Conservation (phyloP, 2,113 vertebrate genomes). For the crab-eating macaque (Macaca fascicularis) region T2T-MFA8v1.1 NC_088375.1:44344001-44344500, state of each 20-base stretch:
- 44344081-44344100: not conserved
- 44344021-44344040: not conserved
- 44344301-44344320: conserved; percentile 24
- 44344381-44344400: not conserved
- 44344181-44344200: conserved; percentile 76
- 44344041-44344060: not conserved
- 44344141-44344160: not conserved
- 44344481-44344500: not conserved
- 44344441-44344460: not conserved
- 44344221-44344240: conserved; percentile 64
- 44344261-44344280: not conserved
- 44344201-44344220: not conserved
- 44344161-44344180: not conserved
- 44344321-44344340: conserved; percentile 51
- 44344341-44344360: conserved; percentile 72
- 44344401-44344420: not conserved
- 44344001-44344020: not conserved
- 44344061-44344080: not conserved
- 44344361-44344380: not conserved
- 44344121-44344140: not conserved
- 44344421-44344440: not conserved
- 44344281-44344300: conserved; percentile 38
- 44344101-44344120: not conserved
- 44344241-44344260: conserved; percentile 8
- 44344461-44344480: not conserved